These are phyloP conservation scores for Hyla sarda DNA, from an alignment of 2,113 vertebrate species.

Conservation along the genomic window DNA sequence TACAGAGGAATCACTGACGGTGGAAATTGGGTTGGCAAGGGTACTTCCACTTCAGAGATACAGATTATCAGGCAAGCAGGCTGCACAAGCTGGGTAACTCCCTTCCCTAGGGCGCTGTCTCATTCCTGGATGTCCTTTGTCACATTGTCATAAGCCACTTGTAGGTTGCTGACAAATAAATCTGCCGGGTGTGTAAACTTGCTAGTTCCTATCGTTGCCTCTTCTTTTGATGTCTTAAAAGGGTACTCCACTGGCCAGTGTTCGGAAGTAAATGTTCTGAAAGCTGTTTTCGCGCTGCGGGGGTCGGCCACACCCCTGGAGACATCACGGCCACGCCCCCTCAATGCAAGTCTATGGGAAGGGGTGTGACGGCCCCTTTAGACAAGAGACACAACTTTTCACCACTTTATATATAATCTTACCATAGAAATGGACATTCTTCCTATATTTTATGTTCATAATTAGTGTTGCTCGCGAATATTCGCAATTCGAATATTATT, in stretches of 20 bases:
- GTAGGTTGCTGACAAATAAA: neutral
- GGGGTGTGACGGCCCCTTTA: too few species aligned
- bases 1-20: conserved; percentile 37
- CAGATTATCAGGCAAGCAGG: neutral
- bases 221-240: neutral
- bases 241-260: too few species aligned
- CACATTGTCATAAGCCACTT: conserved; percentile 39
- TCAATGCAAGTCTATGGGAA: too few species aligned
- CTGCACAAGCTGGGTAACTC: neutral
- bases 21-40: conserved; percentile 26
- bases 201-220: neutral
- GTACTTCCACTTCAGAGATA: conserved; percentile 27
- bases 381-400: neutral
- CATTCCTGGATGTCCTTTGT: conserved; percentile 26
- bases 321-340: too few species aligned
- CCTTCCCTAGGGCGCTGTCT: conserved; percentile 24
- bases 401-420: neutral
- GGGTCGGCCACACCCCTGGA: too few species aligned
- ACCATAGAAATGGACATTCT: too few species aligned
- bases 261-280: too few species aligned
- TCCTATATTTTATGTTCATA: too few species aligned
- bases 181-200: neutral
- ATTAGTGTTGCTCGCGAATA: too few species aligned
- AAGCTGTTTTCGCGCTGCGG: too few species aligned
- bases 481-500: too few species aligned